Evolutionary conservation across 2,888 invertebrate genomes (phyloP), one percentile per base, ranked within the genome.

Genomic region (Alloscopus bannaensis): DNA sequence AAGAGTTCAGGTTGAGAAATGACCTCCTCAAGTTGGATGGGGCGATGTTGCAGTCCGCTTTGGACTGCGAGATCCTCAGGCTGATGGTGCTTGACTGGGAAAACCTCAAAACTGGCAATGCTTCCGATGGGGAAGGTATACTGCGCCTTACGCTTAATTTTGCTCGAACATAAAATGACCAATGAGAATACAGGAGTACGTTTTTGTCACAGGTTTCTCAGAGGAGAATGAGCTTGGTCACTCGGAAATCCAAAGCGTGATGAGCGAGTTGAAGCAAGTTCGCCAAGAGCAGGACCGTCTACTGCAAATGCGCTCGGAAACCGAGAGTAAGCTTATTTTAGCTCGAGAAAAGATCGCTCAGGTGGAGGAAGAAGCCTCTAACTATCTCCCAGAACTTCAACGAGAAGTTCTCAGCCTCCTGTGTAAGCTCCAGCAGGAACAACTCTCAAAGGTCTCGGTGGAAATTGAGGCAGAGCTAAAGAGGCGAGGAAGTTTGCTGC

Each of bases 361-460:
- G 85, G 89, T 96, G 36, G 96, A 97, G 88, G 95, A 96, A 57
- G 83, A 83, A 18, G 85, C 85, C 0, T 70, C 73, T 16, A 78
- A 84, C 42, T 85, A 83, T 36, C 68, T 85, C 6, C 85, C 94
- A 81, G 94, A 95, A 68, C 96, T 97, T 84, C 97, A 98, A 89
- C 91, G 95, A 50, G 98, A 98, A 88, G 92, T 98, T 72, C 89
- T 96, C 77, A 93, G 94, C 24, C 90, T 98, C 62, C 93, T 98
- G 88, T 95, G 96, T 87, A 92, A 95, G 84, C 96, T 98, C 45
- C 97, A 98, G 88, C 95, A 97, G 89, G 90, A 97, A 72, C 98
- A 98, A 89, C 96, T 97, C 0, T 96, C 97, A 88, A 98, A 96
- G 89, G 92, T 95, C 89, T 80, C 80, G 13, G 78, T 89, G 31